Percentiles rank a stretch among this genome's conserved stretches.
These are phyloP conservation scores for Clunio marinus DNA, from an alignment of 2,888 invertebrate genomes.

Conservation along the genomic window DNA sequence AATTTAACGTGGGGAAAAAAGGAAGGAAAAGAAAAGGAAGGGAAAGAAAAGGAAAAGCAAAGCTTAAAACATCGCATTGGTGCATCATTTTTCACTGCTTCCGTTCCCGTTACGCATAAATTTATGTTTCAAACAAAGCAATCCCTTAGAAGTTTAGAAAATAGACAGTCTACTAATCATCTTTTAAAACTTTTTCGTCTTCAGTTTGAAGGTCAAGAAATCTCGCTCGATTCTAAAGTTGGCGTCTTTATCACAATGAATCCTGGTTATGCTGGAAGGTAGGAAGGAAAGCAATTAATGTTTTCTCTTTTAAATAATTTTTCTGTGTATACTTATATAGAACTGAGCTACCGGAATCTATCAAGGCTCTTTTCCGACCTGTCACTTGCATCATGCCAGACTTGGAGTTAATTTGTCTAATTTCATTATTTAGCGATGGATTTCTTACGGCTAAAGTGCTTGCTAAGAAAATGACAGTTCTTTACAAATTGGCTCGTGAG, in stretches of 20 bases:
- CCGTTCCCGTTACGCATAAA: too few species aligned
- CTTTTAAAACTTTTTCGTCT: slow-evolving; percentile 32
- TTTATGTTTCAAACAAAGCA: too few species aligned
- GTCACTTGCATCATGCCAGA: slow-evolving; percentile 91
- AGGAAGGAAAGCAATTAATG: too few species aligned
- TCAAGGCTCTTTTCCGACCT: slow-evolving; percentile 86
- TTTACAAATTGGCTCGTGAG: slow-evolving; percentile 80
- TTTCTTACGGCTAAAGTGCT: slow-evolving; percentile 82
- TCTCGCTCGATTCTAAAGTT: slow-evolving; percentile 75
- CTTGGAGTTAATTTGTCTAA: slow-evolving; percentile 84
- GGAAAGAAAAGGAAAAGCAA: too few species aligned
- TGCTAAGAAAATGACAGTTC: slow-evolving; percentile 90
- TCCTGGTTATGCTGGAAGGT: slow-evolving; percentile 78
- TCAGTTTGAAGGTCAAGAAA: slow-evolving; percentile 80
- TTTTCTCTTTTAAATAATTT: too few species aligned
- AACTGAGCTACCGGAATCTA: slow-evolving; percentile 86
- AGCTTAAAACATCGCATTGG: too few species aligned
- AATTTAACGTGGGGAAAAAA: too few species aligned
- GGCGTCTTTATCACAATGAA: slow-evolving; percentile 96
- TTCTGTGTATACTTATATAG: too few species aligned
- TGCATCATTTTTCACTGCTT: too few species aligned
- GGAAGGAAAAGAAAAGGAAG: too few species aligned
- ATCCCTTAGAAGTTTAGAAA: too few species aligned
- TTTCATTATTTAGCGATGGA: slow-evolving; percentile 88
- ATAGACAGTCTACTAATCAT: too few species aligned